These are phyloP conservation scores for Notamacropus eugenii DNA, from an alignment of 2,797 vertebrate species.

Conservation along the genomic window DNA sequence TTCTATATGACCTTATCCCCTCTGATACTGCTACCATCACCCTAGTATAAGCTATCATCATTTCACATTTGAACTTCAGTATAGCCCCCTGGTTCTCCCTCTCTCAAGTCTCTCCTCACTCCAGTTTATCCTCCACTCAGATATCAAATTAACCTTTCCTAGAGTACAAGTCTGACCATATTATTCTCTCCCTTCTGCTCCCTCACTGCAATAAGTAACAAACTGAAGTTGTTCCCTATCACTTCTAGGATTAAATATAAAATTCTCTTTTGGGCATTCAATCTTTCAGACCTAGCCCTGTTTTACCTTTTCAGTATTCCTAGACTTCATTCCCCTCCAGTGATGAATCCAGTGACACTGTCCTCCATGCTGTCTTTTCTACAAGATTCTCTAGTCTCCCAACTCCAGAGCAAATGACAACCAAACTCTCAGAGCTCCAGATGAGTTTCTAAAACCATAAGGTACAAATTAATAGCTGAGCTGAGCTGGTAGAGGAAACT, in stretches of 20 bases:
- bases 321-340: not conserved
- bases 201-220: no score
- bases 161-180: not conserved
- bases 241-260: not conserved
- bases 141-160: no score
- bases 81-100: no score
- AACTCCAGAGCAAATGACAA: not conserved
- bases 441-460: not conserved
- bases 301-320: not conserved
- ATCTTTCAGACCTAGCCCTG: not conserved
- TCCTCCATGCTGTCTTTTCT: not conserved
- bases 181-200: not conserved
- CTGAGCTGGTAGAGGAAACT: not conserved
- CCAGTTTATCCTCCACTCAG: no score
- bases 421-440: not conserved
- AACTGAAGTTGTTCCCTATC: not conserved
- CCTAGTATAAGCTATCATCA: no score
- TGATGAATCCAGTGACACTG: not conserved
- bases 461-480: not conserved
- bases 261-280: not conserved
- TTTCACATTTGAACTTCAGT: no score
- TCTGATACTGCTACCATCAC: no score
- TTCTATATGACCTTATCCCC: no score
- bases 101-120: no score
- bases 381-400: not conserved